A percentile compares a stretch with the other conserved stretches of the same genome.
phyloP scores from a whole-genome alignment of 2,888 invertebrate genomes.

The Girardia tigrina region DNA sequence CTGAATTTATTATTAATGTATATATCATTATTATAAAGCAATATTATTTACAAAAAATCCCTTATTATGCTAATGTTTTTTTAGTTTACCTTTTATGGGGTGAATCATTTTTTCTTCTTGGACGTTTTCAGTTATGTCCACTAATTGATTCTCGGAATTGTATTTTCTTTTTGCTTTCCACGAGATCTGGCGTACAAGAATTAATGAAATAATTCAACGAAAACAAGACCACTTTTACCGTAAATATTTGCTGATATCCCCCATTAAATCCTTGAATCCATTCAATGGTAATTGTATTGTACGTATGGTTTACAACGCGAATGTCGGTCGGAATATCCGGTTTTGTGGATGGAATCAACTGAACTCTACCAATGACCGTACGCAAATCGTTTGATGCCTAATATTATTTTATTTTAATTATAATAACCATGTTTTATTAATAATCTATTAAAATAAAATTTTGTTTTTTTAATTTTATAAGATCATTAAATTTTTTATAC shows the following conservation, averaged over 20 bases:
- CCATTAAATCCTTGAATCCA: background rate
- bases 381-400: background rate
- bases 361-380: background rate
- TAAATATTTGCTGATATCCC: background rate
- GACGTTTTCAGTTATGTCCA: background rate
- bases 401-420: background rate
- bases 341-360: background rate
- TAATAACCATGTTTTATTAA: no score
- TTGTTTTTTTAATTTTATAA: no score
- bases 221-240: background rate
- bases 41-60: no score
- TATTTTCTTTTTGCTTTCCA: background rate
- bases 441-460: no score
- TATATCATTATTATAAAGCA: no score
- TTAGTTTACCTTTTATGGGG: background rate
- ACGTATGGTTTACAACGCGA: background rate
- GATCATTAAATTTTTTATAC: no score
- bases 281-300: background rate
- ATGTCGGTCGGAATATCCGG: background rate
- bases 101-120: background rate
- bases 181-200: background rate
- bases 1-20: no score
- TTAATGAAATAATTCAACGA: background rate
- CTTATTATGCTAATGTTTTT: no score
- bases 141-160: background rate